Base-by-base conservation (phyloP, 2,888 invertebrate genomes). In the Rosalia funebris region DNA sequence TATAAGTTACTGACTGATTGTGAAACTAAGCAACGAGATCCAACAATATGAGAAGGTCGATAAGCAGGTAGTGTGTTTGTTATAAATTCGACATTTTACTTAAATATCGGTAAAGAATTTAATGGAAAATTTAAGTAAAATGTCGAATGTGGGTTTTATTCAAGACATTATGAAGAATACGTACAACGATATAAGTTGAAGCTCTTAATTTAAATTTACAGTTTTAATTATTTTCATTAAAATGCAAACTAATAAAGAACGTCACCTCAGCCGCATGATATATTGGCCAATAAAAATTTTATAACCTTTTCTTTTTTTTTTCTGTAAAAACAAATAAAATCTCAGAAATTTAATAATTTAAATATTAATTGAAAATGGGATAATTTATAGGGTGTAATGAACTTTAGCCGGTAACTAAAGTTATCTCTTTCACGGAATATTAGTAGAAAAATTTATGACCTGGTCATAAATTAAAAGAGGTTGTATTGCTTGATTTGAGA, bases 391-490 rank as follows among this genome's bases (percentile, higher is more conserved):
- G 1, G 44, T 20, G 14, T 44, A 44, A 44, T 44, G 25, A 44
- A 44, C 44, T 12, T n/a, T 44, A 25, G 20, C 19, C 19, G 17
- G 19, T 20, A 0, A 11, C 20, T 42, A 19, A 11, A 42, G 42
- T 20, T 42, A 17, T 41, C 41, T 42, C 20, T 20, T 42, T 42
- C 42, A 42, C 12, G 11, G 44, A 7, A 44, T 44, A 44, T 25
- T 44, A 44, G 44, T 44, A 44, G 14, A 44, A 44, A 44, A 44
- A 37, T 48, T 48, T 48, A 48, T 48, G 48, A 12, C 9, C 7
- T 3, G 7, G 20, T 37, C 48, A 37, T 48, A 48, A 48, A 48
- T 19, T 47, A 36, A 16, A 11, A 11, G 10, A 48, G 36, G 16
- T 37, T n/a, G 5, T 34, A n/a, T 34, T 34, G 34, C 34, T 11